Evolutionary conservation across 1,140 invertebrate species (phyloP), one percentile per base, ranked within the genome.

Genomic region (Acromyrmex charruanus): DNA sequence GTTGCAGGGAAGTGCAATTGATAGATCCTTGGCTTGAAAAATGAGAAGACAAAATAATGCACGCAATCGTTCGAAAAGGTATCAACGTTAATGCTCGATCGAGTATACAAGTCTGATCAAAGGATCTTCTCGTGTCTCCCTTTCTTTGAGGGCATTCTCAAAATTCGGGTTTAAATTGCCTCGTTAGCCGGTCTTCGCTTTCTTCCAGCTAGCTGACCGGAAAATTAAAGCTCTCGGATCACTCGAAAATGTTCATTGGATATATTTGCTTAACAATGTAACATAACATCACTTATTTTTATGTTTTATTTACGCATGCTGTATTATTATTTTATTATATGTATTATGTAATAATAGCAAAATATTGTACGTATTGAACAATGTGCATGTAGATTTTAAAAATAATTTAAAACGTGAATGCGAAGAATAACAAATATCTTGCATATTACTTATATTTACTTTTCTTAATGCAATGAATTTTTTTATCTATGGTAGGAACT

Each of bases 1-100:
- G 58, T 79, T 72, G 87, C 80, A 61, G 66, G 61, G 35, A 1
- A 55, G 53, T 44, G 49, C 75, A 35, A 59, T 86, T 9, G 63
- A 3, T 9, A 53, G 51, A 21, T 31, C 1, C 31, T 66, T 16
- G 16, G 21, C 5, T n/a, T 28, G 35, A 25, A 81, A 63, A 51
- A 53, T 39, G 68, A 80, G 14, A 31, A 68, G 53, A 44, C 21
- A 63, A 65, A 44, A 80, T 28, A 55, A 81, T 55, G 28, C 79
- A 72, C 21, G 25, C 49, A 74, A 68, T 53, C n/a, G 61, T 25
- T 80, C 77, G 53, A 72, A 74, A 44, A 82, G 68, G 18, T 74
- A 75, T 84, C 69, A 28, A 84, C 55, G n/a, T 74, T 84, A 75
- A 84, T 69, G 49, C 80, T 63, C 80, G 25, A 84, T 84, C 69